Evolutionary conservation across 2,888 invertebrate genomes (phyloP), one percentile per base, ranked within the genome.

Genomic region (Steinernema scapterisci): DNA sequence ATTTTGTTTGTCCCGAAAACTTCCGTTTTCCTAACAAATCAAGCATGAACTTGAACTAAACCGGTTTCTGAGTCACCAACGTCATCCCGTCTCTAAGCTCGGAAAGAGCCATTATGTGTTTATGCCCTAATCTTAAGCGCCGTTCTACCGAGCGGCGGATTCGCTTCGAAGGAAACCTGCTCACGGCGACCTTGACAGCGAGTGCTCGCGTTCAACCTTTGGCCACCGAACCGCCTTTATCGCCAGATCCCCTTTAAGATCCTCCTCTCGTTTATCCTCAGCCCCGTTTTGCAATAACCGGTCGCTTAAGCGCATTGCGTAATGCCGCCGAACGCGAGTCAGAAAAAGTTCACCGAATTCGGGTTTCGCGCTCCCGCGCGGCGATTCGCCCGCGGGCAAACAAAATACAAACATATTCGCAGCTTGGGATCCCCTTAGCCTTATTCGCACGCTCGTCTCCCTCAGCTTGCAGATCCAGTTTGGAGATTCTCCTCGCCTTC

Each of bases 341-440:
- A 27, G 19, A 25, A 63, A 63, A 63, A 63, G 63, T 63, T 63
- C 63, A 13, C 16, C 19, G 3, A 31, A 63, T n/a, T 27, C 63
- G 63, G n/a, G 48, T 48, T 48, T 48, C 48, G 48, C 48, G n/a
- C 48, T 19, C 16, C 16, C 19, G 48, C 19, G 38, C 63, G 38
- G 31, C 31, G 54, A 63, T 31, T 25, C 63, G 63, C 63, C 63
- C 27, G 27, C 6, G 16, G 63, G 63, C 63, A 31, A 63, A 63
- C 63, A 63, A 63, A 63, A 63, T 63, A 63, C 63, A 63, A 63
- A 63, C 63, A 63, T 63, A 63, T 63, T 27, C 63, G 63, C 63
- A 27, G 48, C 48, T 48, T 48, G 48, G 48, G 25, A 63, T 63
- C 63, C 7, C 63, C 38, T 63, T 63, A 63, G 63, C 16, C 63